Conservation (phyloP, 2,113 vertebrate species). For the Tupaia chinensis region DNA sequence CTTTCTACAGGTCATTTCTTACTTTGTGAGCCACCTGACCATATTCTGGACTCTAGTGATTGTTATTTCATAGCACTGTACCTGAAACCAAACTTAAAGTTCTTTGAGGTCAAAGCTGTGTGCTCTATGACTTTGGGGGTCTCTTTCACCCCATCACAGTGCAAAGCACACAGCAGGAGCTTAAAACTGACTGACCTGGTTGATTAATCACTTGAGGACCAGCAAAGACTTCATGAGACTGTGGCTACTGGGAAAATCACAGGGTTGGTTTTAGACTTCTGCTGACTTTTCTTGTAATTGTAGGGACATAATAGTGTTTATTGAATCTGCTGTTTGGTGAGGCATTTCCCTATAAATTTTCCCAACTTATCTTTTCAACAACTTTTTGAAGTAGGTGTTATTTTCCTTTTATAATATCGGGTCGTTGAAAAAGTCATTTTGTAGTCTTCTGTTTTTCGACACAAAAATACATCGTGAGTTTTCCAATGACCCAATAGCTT, state of each 20-base stretch:
- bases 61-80: background rate
- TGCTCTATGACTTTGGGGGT: background rate
- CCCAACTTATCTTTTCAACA: background rate
- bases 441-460: no score
- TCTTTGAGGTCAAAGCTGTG: background rate
- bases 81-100: background rate
- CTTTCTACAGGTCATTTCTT: background rate
- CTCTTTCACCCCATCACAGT: background rate
- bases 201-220: background rate
- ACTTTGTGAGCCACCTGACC: background rate
- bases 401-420: background rate
- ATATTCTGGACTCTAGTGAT: background rate
- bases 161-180: background rate
- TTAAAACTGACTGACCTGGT: background rate
- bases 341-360: background rate
- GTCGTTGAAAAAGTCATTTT: no score
- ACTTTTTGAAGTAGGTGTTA: background rate
- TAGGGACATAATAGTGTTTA: background rate
- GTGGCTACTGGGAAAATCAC: background rate
- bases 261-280: background rate
- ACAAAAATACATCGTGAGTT: no score
- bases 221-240: background rate
- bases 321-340: background rate
- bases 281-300: background rate
- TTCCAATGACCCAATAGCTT: background rate